phyloP scores from a whole-genome alignment of 2,888 invertebrate species.

The Syrista parreyssii region DNA sequence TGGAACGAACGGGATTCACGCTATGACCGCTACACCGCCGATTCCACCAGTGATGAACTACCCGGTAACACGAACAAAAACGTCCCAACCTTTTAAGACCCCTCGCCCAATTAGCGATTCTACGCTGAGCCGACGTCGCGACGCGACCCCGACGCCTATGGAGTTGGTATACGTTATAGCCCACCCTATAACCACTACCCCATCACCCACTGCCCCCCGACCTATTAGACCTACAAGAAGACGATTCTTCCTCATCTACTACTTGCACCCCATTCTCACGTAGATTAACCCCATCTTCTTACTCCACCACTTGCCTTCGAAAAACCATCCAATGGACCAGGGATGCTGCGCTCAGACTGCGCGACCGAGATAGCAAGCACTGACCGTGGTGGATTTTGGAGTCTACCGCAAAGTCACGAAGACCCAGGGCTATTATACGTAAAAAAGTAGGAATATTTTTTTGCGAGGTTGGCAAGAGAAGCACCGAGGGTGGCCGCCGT shows the following conservation, averaged over 20 bases:
- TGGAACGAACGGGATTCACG: conserved; percentile 55
- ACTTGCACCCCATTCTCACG: background rate
- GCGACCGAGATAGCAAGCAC: background rate
- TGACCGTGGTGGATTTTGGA: background rate
- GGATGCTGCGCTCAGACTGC: background rate
- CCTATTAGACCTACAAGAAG: background rate
- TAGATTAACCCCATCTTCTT: background rate
- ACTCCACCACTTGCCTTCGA: background rate
- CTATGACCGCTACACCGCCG: conserved; percentile 56
- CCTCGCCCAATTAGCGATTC: conserved; percentile 40
- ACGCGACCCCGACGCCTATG: background rate
- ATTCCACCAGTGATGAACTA: conserved; percentile 52
- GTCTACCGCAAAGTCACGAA: background rate
- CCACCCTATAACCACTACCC: background rate
- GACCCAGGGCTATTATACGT: conserved; percentile 45
- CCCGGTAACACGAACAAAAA: conserved; percentile 24
- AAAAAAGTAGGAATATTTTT: background rate
- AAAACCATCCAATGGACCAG: background rate
- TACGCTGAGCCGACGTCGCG: conserved; percentile 20
- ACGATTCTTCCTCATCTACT: background rate
- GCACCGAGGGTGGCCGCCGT: conserved; percentile 59
- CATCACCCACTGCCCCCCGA: background rate
- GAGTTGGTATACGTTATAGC: background rate
- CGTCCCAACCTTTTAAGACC: background rate
- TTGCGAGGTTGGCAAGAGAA: background rate